These are phyloP conservation scores for Plebejus argus DNA, from an alignment of 2,888 invertebrate species.

Conservation along the genomic window DNA sequence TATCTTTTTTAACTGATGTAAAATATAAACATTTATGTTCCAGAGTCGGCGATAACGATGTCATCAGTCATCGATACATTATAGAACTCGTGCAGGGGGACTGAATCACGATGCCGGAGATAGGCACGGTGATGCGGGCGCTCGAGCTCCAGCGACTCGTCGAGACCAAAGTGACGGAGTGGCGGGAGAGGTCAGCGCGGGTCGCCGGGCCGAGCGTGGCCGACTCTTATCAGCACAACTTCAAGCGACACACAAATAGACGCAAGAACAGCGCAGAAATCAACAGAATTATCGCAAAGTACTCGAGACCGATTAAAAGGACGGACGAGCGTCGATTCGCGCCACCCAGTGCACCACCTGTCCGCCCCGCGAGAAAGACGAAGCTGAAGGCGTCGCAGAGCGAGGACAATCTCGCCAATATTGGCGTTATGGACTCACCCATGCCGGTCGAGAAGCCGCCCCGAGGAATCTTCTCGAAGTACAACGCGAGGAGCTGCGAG, in stretches of 20 bases:
- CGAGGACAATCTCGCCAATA: slow-evolving; percentile 67
- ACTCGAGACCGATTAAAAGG: slow-evolving; percentile 70
- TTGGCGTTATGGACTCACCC: slow-evolving; percentile 62
- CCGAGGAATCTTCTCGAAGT: slow-evolving; percentile 57
- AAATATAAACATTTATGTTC: neutral
- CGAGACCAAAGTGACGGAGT: slow-evolving; percentile 77
- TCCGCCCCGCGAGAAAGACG: slow-evolving; percentile 60
- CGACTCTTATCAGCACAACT: slow-evolving; percentile 78
- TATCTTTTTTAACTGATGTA: neutral
- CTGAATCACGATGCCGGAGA: slow-evolving; percentile 67
- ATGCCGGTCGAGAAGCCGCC: slow-evolving; percentile 48
- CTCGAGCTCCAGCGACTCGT: slow-evolving; percentile 74
- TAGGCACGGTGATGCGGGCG: slow-evolving; percentile 76
- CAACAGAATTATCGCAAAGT: slow-evolving; percentile 79
- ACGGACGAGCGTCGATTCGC: slow-evolving; percentile 58
- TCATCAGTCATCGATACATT: neutral
- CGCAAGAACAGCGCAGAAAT: slow-evolving; percentile 78
- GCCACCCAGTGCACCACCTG: slow-evolving; percentile 55
- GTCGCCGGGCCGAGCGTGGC: slow-evolving; percentile 67
- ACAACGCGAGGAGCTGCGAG: slow-evolving; percentile 70
- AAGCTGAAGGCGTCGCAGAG: slow-evolving; percentile 65
- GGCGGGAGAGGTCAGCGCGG: slow-evolving; percentile 77
- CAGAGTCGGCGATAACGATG: neutral
- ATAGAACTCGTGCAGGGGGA: slow-evolving; percentile 15
- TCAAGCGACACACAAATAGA: slow-evolving; percentile 74